Conservation (phyloP, 2,888 invertebrate genomes). For the Lasioglossum pauxillum region DNA sequence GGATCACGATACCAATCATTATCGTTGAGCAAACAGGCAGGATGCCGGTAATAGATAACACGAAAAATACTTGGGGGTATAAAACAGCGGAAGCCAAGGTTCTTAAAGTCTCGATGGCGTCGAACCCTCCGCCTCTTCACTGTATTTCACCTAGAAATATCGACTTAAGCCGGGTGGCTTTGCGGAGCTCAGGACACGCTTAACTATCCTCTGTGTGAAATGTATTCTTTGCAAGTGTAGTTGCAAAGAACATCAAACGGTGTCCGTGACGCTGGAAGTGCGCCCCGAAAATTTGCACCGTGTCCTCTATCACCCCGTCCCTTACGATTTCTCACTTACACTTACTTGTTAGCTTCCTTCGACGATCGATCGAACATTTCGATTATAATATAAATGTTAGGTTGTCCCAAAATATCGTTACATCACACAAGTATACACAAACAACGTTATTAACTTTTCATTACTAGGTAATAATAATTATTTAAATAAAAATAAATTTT, state of each 20-base stretch:
- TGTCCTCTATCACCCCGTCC: background rate
- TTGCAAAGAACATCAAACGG: conserved; percentile 16
- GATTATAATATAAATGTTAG: no score
- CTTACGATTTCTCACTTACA: background rate
- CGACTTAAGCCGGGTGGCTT: conserved; percentile 39
- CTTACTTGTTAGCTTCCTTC: no score
- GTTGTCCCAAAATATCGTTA: no score
- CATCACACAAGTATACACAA: no score
- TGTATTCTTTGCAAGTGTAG: conserved; percentile 20
- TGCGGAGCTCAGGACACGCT: conserved; percentile 36
- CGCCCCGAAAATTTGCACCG: background rate
- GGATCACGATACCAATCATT: background rate
- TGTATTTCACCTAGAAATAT: conserved; percentile 39
- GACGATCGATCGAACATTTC: background rate
- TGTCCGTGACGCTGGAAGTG: conserved; percentile 2
- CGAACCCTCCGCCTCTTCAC: background rate
- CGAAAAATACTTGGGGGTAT: background rate
- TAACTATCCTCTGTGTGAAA: conserved; percentile 31
- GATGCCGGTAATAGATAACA: background rate
- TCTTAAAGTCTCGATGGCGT: conserved; percentile 26
- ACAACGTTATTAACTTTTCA: no score
- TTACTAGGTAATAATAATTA: no score
- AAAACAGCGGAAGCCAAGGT: conserved; percentile 12
- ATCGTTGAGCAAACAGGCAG: background rate
- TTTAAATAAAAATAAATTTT: no score